Percentiles rank a stretch among this genome's conserved stretches.
Evolutionary conservation across 2,797 vertebrate species (phyloP).

Genomic region (Calcarius lapponicus): DNA sequence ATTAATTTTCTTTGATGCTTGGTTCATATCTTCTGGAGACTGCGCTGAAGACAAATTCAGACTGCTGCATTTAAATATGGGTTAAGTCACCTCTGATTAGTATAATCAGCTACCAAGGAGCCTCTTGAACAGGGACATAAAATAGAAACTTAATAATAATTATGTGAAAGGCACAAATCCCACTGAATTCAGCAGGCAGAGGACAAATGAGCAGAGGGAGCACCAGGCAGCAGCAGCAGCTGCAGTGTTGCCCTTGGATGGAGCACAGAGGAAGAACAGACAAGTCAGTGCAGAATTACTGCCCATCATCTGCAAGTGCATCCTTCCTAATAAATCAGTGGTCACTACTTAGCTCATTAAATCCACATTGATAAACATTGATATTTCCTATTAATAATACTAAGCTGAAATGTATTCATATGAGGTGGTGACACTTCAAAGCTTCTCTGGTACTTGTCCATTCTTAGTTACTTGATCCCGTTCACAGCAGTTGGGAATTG

Average conservation of each 20-base stretch:
- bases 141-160: slow-evolving; percentile 4
- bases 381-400: background rate
- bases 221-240: background rate
- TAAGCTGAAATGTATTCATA: background rate
- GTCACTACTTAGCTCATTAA: background rate
- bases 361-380: background rate
- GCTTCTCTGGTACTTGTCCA: background rate
- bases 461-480: background rate
- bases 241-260: background rate
- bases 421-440: fast-evolving
- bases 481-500: background rate
- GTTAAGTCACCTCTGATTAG: slow-evolving; percentile 51
- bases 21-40: background rate
- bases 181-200: background rate
- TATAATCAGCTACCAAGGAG: slow-evolving; percentile 38
- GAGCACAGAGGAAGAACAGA: background rate
- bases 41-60: background rate
- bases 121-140: background rate
- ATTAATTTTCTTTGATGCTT: slow-evolving; percentile 32
- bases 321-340: background rate
- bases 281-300: background rate
- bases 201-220: background rate
- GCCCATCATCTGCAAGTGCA: background rate
- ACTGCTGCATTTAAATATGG: slow-evolving; percentile 34
- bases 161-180: background rate